Evolutionary conservation across 2,797 vertebrate species (phyloP), one percentile per base, ranked within the genome.

Genomic region (Cynodonichthys magdalenae): DNA sequence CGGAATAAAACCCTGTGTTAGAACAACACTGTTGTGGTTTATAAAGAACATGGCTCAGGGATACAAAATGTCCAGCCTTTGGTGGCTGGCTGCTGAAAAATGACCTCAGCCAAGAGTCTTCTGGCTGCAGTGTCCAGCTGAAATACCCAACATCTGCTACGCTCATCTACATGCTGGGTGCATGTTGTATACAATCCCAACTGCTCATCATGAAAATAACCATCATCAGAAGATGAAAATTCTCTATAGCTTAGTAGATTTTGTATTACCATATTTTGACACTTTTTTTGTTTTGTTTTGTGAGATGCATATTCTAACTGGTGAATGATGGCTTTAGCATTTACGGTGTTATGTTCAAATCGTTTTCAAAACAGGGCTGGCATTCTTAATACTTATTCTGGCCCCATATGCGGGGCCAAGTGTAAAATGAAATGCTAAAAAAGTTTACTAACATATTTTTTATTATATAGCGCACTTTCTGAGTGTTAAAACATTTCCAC

Each of bases 11-110:
- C 15, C 18, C 47, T 51, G 68, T 19, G 72, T 79, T 66, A 68
- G 80, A 67, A 67, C 76, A 70, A 79, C 84, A 82, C 85, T 79
- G 78, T 80, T 58, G 71, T 53, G 45, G 61, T 80, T 91, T 87
- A 79, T 73, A 74, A 67, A 74, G 67, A 75, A 77, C 76, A 69
- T 71, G 81, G 85, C 82, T 89, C 88, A 86, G 64, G 47, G 75
- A 78, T 59, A 74, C 78, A 73, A 63, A 69, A 63, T 61, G 66
- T 59, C 75, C 74, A 64, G 72, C 53, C 63, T 76, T 71, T 59
- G 53, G 74, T 6, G 47, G 71, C 74, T 78, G 69, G 69, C 79
- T 71, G 54, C 74, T 88, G 88, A 88, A 86, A 68, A 81, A 87
- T 77, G 69, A 83, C 81, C 82, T 77, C 55, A 46, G 73, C 78